These are phyloP conservation scores for Orchestes rusci DNA, from an alignment of 2,888 invertebrate genomes.

Conservation along the genomic window DNA sequence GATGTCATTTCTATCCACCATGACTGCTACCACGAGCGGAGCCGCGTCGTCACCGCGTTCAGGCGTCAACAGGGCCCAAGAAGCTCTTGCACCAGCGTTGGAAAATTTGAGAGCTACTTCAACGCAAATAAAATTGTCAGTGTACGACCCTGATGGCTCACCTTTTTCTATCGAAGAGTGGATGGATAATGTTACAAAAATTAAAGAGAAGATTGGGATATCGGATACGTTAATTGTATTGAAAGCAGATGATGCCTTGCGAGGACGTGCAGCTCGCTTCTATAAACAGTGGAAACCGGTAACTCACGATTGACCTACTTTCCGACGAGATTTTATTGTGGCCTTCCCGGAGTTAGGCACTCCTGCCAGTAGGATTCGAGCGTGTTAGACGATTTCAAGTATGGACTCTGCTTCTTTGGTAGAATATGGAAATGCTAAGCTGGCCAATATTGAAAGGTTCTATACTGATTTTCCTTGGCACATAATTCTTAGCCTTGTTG, in stretches of 20 bases:
- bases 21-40: constrained; percentile 12
- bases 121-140: too few relatives aligned
- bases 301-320: constrained; percentile 12
- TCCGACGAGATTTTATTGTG: constrained; percentile 12
- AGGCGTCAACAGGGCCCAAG: too few relatives aligned
- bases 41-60: constrained; percentile 1
- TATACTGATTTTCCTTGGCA: constrained; percentile 5
- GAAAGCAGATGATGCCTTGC: too few relatives aligned
- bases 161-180: too few relatives aligned
- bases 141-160: too few relatives aligned
- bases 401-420: neutral
- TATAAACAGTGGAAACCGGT: constrained; percentile 16
- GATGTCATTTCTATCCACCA: constrained; percentile 11
- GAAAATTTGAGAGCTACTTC: too few relatives aligned
- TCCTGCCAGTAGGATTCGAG: neutral
- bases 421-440: constrained; percentile 5
- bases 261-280: constrained; percentile 13
- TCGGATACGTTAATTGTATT: too few relatives aligned
- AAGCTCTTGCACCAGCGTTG: too few relatives aligned
- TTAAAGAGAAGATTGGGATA: too few relatives aligned
- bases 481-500: too few relatives aligned
- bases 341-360: constrained; percentile 13
- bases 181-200: too few relatives aligned
- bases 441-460: neutral
- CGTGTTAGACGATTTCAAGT: neutral